Percentiles rank a stretch among this genome's conserved stretches.
phyloP scores from a whole-genome alignment of 2,113 vertebrate genomes.

The Scomber scombrus region DNA sequence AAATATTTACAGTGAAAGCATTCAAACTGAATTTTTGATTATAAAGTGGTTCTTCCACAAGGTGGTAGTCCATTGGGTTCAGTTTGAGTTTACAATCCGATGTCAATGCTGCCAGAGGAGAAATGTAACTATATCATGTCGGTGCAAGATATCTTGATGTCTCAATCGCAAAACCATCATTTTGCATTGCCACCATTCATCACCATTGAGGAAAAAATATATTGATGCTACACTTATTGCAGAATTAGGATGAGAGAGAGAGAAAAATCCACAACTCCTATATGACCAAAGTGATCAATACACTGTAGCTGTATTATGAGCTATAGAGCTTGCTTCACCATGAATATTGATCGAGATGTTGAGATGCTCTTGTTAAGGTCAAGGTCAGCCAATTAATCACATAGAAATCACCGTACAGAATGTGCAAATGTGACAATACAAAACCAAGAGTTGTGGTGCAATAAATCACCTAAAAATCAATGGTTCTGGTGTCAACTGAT shows the following conservation, averaged over 20 bases:
- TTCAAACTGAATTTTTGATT: slow-evolving; percentile 75
- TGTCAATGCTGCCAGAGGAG: slow-evolving; percentile 40
- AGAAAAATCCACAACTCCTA: slow-evolving; percentile 33
- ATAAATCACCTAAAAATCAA: slow-evolving; percentile 12
- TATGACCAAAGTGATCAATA: slow-evolving; percentile 56
- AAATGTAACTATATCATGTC: slow-evolving; percentile 37
- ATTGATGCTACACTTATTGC: slow-evolving; percentile 1
- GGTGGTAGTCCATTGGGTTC: slow-evolving; percentile 58
- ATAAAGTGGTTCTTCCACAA: slow-evolving; percentile 52
- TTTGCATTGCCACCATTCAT: not conserved
- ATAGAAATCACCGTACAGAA: slow-evolving; percentile 37
- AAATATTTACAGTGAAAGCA: slow-evolving; percentile 71
- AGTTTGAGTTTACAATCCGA: slow-evolving; percentile 53
- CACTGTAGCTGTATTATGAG: slow-evolving; percentile 53
- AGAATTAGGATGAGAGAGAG: not conserved
- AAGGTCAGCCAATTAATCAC: slow-evolving; percentile 54
- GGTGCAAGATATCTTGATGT: slow-evolving; percentile 14
- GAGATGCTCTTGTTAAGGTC: slow-evolving; percentile 36
- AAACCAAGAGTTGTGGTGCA: not conserved
- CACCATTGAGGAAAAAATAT: not conserved
- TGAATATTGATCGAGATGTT: slow-evolving; percentile 52
- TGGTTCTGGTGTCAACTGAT: not conserved
- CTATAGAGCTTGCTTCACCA: slow-evolving; percentile 36
- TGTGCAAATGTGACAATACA: slow-evolving; percentile 8
- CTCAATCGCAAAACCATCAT: not conserved